A percentile compares a stretch with the other conserved stretches of the same genome.
phyloP scores from a whole-genome alignment of 2,797 vertebrate genomes.

The Pogonophryne albipinna region DNA sequence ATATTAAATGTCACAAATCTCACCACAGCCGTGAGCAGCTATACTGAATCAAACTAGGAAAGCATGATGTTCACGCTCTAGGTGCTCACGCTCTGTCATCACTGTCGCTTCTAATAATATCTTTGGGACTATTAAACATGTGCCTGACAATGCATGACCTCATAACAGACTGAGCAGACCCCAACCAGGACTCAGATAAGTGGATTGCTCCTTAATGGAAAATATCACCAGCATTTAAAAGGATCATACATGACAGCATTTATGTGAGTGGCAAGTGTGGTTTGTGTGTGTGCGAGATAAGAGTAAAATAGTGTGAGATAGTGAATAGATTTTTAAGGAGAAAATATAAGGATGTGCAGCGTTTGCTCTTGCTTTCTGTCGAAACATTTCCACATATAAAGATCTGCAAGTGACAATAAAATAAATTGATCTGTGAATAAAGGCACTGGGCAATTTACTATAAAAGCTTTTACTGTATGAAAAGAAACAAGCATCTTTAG shows the following conservation, averaged over 20 bases:
- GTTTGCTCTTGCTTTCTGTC: background rate
- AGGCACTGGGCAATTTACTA: background rate
- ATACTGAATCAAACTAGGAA: background rate
- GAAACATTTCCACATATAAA: conserved; percentile 7
- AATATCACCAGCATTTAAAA: conserved; percentile 60
- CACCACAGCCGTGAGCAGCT: conserved; percentile 5
- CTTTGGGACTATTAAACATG: conserved; percentile 48
- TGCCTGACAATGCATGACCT: conserved; percentile 69
- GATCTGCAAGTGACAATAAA: conserved; percentile 16
- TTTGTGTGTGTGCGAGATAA: background rate
- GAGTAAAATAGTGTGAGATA: background rate
- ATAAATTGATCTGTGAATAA: background rate
- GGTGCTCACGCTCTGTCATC: background rate
- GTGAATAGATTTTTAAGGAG: background rate
- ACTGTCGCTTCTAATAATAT: conserved; percentile 57
- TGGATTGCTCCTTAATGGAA: conserved; percentile 71
- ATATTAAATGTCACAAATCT: background rate
- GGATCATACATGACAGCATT: conserved; percentile 33
- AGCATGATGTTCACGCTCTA: conserved; percentile 6
- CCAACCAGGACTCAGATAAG: conserved; percentile 67
- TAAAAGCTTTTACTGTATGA: background rate
- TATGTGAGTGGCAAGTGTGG: background rate
- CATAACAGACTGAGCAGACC: conserved; percentile 62
- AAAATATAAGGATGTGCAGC: conserved; percentile 11
- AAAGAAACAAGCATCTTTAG: background rate